These are phyloP conservation scores for Odocoileus virginianus DNA, from an alignment of 2,113 vertebrate species.

Conservation along the genomic window DNA sequence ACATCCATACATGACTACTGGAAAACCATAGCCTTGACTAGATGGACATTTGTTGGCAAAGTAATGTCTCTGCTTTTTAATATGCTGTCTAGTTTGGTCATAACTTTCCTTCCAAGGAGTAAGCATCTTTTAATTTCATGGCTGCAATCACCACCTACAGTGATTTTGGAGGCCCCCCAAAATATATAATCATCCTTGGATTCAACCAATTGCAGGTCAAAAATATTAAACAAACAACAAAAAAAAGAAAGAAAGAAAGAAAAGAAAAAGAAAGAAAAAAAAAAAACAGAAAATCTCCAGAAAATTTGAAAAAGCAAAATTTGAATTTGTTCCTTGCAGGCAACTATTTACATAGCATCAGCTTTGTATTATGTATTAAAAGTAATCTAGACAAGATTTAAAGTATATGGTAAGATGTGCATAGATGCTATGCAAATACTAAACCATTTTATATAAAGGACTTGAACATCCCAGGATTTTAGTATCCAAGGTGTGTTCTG, in stretches of 20 bases:
- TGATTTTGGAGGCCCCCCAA: not conserved
- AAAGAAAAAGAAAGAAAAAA: too few relatives aligned
- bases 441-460: not conserved
- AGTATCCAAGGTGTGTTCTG: not conserved
- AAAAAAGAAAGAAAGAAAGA: not conserved
- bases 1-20: not conserved
- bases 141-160: not conserved
- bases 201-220: not conserved
- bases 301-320: not conserved
- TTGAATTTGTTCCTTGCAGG: not conserved
- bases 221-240: not conserved
- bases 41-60: not conserved
- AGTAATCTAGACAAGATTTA: not conserved
- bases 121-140: not conserved
- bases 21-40: not conserved
- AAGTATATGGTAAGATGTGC: not conserved
- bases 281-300: not conserved
- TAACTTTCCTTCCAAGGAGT: not conserved
- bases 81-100: not conserved
- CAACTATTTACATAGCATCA: not conserved
- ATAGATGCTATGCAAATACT: not conserved
- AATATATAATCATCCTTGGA: not conserved
- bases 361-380: not conserved
- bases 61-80: not conserved
- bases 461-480: not conserved